phyloP scores from a whole-genome alignment of 1,140 invertebrate species.

The Helicoverpa armigera region DNA sequence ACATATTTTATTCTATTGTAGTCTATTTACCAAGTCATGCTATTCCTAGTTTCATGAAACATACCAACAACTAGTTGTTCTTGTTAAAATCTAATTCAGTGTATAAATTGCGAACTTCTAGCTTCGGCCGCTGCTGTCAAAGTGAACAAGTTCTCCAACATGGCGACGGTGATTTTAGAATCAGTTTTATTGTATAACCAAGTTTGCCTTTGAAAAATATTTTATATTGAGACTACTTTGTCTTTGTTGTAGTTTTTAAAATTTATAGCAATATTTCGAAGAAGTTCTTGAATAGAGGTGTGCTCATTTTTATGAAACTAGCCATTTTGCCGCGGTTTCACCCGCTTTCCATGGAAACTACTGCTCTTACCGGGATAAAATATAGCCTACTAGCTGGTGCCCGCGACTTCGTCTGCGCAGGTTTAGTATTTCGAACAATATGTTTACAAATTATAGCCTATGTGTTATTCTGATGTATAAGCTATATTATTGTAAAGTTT shows the following conservation, averaged over 20 bases:
- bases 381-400: no score
- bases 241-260: neutral
- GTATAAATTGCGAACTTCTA: neutral
- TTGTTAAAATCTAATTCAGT: slow-evolving; percentile 33
- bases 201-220: slow-evolving; percentile 28
- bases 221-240: neutral
- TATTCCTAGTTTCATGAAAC: neutral
- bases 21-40: no score
- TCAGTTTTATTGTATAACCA: slow-evolving; percentile 29
- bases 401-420: no score
- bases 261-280: neutral
- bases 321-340: no score
- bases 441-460: no score
- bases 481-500: no score
- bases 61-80: neutral
- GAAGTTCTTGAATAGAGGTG: neutral
- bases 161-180: slow-evolving; percentile 26
- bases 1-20: no score
- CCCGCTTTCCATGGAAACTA: no score
- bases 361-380: no score
- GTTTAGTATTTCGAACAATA: no score
- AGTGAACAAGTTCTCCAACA: neutral
- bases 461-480: no score
- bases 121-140: neutral
- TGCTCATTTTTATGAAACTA: no score